phyloP scores from a whole-genome alignment of 2,888 invertebrate genomes.

The Hirtodrosophila alboralis region DNA sequence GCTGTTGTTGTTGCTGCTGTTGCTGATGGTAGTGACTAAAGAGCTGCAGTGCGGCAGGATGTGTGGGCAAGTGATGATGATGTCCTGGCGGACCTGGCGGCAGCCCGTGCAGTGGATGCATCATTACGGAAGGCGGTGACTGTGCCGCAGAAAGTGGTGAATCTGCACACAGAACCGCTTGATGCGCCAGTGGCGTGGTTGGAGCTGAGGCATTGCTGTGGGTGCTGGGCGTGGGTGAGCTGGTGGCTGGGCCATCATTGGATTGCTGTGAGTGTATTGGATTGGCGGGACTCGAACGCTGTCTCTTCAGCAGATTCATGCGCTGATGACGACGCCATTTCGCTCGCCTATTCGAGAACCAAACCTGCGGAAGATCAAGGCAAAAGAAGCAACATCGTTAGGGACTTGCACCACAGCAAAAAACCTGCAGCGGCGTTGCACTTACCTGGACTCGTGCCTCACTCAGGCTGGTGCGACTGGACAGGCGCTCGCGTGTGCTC shows the following conservation, averaged over 20 bases:
- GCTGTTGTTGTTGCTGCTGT: conserved; percentile 72
- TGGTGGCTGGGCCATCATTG: conserved; percentile 65
- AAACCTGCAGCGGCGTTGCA: background rate
- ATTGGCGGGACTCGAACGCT: conserved; percentile 84
- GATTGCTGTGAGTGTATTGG: conserved; percentile 77
- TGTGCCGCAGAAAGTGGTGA: conserved; percentile 55
- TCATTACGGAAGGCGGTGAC: conserved; percentile 57
- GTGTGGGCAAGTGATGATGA: conserved; percentile 67
- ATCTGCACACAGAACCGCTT: conserved; percentile 50
- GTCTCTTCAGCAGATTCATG: conserved; percentile 95
- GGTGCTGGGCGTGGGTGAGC: conserved; percentile 80
- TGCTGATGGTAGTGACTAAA: conserved; percentile 80
- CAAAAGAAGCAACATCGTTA: conserved; percentile 8
- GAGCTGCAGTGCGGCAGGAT: conserved; percentile 77
- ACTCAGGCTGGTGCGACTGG: conserved; percentile 95
- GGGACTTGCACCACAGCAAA: background rate
- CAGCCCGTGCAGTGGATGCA: conserved; percentile 60
- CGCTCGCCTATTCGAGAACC: conserved; percentile 99
- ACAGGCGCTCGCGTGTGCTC: conserved; percentile 94
- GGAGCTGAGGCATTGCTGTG: conserved; percentile 80
- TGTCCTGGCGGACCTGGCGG: conserved; percentile 64
- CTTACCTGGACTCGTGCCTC: conserved; percentile 98
- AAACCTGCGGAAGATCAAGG: conserved; percentile 88
- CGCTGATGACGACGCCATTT: conserved; percentile 98
- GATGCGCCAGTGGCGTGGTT: conserved; percentile 59